These are phyloP conservation scores for Neoarius graeffei DNA, from an alignment of 2,113 vertebrate genomes.

Conservation along the genomic window DNA sequence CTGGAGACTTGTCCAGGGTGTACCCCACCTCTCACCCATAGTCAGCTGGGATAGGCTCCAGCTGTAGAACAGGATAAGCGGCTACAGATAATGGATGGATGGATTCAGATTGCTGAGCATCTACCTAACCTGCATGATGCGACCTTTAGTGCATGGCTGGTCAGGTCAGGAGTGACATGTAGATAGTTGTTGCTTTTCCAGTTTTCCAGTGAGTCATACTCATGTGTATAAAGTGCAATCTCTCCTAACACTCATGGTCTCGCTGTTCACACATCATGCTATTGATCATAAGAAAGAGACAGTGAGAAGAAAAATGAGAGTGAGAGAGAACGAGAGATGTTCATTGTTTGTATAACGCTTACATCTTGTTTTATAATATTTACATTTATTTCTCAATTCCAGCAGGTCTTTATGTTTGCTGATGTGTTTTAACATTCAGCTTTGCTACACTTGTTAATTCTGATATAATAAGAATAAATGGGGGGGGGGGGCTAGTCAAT, in stretches of 20 bases:
- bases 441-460: conserved; percentile 5
- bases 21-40: no score
- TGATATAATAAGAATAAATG: not conserved
- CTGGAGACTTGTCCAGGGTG: no score
- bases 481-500: no score
- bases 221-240: not conserved
- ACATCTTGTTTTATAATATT: not conserved
- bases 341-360: not conserved
- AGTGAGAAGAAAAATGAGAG: not conserved
- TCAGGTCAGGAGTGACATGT: conserved; percentile 2
- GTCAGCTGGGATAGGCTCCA: no score
- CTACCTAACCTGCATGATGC: not conserved
- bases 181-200: not conserved
- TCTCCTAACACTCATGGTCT: not conserved
- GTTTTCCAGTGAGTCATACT: not conserved
- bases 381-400: not conserved
- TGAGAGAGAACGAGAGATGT: not conserved
- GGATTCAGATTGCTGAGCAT: no score
- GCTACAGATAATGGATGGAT: no score
- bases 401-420: no score
- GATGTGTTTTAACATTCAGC: not conserved
- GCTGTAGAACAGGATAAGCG: no score
- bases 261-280: not conserved
- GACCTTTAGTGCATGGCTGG: conserved; percentile 25
- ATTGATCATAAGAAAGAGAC: not conserved